Percentiles rank a stretch among this genome's conserved stretches.
Evolutionary conservation across 2,113 vertebrate genomes (phyloP).

Genomic region (Leptocoma aspasia): DNA sequence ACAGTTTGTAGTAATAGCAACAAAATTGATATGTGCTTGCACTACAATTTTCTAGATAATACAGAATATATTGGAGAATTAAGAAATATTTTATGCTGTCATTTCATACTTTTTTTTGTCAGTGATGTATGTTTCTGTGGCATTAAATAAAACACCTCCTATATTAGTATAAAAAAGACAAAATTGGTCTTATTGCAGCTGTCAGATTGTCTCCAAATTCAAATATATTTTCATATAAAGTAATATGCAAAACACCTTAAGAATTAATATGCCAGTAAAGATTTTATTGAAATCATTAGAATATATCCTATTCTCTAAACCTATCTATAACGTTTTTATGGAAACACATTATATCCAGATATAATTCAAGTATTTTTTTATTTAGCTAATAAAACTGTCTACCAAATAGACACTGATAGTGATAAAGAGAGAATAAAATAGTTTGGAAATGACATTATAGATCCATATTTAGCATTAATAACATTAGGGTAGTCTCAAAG

Average conservation of each 20-base stretch:
- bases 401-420: background rate
- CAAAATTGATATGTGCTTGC: background rate
- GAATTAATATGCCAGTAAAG: background rate
- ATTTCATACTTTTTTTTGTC: background rate
- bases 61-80: background rate
- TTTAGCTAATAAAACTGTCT: slow-evolving; percentile 29
- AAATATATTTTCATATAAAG: background rate
- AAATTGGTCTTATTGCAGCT: background rate
- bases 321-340: background rate
- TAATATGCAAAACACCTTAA: background rate
- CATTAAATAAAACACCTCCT: background rate
- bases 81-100: background rate
- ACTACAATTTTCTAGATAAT: background rate
- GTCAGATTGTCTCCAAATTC: background rate
- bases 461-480: background rate
- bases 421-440: slow-evolving; percentile 8
- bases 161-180: background rate
- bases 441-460: background rate
- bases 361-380: background rate
- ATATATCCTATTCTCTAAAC: background rate
- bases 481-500: background rate
- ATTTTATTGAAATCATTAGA: background rate
- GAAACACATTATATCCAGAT: background rate
- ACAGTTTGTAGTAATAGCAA: background rate
- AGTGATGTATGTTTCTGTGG: background rate